Base-by-base conservation (phyloP, 2,888 invertebrate species). In the Graphium colonna region DNA sequence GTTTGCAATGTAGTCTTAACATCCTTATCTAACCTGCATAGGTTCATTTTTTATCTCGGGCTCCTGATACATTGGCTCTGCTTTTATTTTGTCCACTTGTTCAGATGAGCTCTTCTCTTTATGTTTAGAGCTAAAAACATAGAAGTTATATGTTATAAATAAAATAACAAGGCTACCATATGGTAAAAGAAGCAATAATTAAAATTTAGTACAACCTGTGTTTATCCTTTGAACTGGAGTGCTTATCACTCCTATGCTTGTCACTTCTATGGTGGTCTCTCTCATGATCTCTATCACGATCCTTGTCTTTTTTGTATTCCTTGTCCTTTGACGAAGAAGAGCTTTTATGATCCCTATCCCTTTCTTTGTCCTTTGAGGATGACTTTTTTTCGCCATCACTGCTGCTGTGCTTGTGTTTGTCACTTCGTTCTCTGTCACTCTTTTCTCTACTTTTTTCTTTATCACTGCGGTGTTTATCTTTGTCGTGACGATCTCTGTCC, bases 141-240 rank as follows among this genome's bases (percentile, higher is more conserved):
- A 13, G 48, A 38, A 43, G 42, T 41, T 17, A n/a, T n/a, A n/a
- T n/a, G n/a, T n/a, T n/a, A n/a, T n/a, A n/a, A 50, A 40, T 50
- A 12, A 15, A 33, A 44, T 8, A 21, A 47, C 12, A 45, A 17
- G 36, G 15, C 17, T 47, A 17, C 21, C 21, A 33, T 13, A 50
- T 28, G 28, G 39, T 40, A 39, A 15, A 16, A 15, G 21, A 15
- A 42, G 36, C 10, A 3, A 10, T 26, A 33, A 40, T 16, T 45
- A 39, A 58, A 38, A 41, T 52, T 31, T 21, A 41, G n/a, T 3
- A 9, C 57, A 55, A 92, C 79, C 90, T 91, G 64, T 92, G 91
- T 67, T 91, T 93, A 51, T 92, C 92, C 71, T 91, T 92, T 46
- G 86, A 86, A 65, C 82, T 84, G 55, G 85, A 83, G 63, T 77